Percentiles rank a stretch among this genome's conserved stretches.
These are phyloP conservation scores for Steatornis caripensis DNA, from an alignment of 2,113 vertebrate species.

Conservation along the genomic window DNA sequence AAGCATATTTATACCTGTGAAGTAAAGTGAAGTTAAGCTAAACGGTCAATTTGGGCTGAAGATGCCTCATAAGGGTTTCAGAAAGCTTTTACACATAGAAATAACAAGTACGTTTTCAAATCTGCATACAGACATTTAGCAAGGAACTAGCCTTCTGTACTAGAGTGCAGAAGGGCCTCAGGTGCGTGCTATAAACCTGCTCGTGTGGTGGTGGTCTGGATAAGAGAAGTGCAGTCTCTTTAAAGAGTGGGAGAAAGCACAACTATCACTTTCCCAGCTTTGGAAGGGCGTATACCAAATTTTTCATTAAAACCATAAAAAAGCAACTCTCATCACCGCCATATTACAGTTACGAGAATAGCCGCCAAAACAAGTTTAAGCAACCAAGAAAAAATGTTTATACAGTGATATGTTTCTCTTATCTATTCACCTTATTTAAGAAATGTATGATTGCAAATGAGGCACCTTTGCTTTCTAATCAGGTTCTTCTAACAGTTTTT, in stretches of 20 bases:
- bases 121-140: accelerated
- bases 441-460: background rate
- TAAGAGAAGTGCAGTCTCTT: background rate
- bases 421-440: background rate
- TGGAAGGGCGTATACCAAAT: background rate
- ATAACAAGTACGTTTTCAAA: background rate
- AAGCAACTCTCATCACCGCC: accelerated
- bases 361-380: background rate
- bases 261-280: background rate
- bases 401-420: background rate
- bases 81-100: background rate
- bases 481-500: background rate
- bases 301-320: background rate
- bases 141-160: background rate
- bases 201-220: background rate
- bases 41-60: background rate
- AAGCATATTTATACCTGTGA: background rate
- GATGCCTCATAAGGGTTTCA: background rate
- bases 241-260: background rate
- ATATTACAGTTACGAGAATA: background rate
- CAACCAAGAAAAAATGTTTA: background rate
- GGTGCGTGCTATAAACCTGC: background rate
- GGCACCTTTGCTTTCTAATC: background rate
- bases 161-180: background rate
- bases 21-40: background rate